Evolutionary conservation across 2,113 vertebrate genomes (phyloP).

Genomic region (Catharus bicknelli): DNA sequence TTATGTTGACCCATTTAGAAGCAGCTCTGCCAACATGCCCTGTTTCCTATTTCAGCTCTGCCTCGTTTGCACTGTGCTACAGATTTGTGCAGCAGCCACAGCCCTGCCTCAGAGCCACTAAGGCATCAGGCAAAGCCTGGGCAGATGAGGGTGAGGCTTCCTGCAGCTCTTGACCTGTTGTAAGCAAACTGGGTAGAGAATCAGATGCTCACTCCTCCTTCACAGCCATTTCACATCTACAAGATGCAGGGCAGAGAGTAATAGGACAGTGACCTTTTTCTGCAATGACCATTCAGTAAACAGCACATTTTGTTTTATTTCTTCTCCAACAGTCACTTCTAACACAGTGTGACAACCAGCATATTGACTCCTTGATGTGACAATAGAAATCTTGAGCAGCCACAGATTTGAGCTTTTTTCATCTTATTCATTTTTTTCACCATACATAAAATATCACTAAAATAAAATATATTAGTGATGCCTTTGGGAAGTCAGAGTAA

Average conservation of each 20-base stretch:
- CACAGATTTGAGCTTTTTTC: background rate
- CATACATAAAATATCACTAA: background rate
- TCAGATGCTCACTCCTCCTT: background rate
- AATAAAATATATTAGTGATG: background rate
- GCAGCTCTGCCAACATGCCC: background rate
- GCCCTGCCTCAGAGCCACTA: background rate
- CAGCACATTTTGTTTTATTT: background rate
- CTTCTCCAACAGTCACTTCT: background rate
- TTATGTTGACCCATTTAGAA: fast-evolving
- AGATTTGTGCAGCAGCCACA: background rate
- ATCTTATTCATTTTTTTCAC: background rate
- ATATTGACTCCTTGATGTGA: background rate
- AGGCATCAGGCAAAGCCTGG: background rate
- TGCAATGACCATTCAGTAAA: background rate
- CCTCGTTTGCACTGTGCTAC: background rate
- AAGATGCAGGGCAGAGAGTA: background rate
- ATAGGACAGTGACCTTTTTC: background rate
- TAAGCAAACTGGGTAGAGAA: background rate
- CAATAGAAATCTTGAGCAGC: background rate
- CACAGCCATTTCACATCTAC: background rate
- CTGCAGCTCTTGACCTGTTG: background rate
- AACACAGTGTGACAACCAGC: background rate
- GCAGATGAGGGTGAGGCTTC: background rate
- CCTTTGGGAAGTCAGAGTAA: background rate
- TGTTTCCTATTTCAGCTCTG: background rate